Evolutionary conservation across 2,888 invertebrate genomes (phyloP).

Genomic region (Acrobasis repandana): DNA sequence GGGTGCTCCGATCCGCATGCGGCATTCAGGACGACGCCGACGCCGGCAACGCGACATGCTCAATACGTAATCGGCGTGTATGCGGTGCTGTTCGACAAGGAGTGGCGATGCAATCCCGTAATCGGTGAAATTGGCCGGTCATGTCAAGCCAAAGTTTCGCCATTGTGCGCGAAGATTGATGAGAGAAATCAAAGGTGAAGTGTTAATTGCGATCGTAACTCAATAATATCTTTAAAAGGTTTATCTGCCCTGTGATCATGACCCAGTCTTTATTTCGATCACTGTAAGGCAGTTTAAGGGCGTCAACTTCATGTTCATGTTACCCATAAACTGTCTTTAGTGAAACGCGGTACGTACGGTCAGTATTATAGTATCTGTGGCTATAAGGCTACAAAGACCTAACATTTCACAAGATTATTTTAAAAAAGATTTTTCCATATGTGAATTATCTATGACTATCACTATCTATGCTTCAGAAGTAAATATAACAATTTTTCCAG

Average conservation of each 20-base stretch:
- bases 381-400: too few relatives aligned
- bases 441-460: too few relatives aligned
- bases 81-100: slow-evolving; percentile 24
- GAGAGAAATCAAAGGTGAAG: slow-evolving; percentile 32
- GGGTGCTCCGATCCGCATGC: slow-evolving; percentile 56
- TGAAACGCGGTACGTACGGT: too few relatives aligned
- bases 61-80: slow-evolving; percentile 40
- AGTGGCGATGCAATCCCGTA: slow-evolving; percentile 11
- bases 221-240: slow-evolving; percentile 1
- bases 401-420: too few relatives aligned
- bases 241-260: slow-evolving; percentile 5
- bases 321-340: too few relatives aligned
- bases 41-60: slow-evolving; percentile 31
- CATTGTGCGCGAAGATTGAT: slow-evolving; percentile 26
- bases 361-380: too few relatives aligned
- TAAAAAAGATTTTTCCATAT: too few relatives aligned
- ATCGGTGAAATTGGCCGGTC: slow-evolving; percentile 12
- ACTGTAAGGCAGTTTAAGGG: too few relatives aligned
- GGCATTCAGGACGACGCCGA: slow-evolving; percentile 27
- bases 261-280: background rate
- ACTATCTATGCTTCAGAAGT: too few relatives aligned
- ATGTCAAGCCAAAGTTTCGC: background rate
- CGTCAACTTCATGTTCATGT: too few relatives aligned
- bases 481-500: too few relatives aligned
- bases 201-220: slow-evolving; percentile 27